phyloP scores from a whole-genome alignment of 1,140 invertebrate genomes.

The Limonius californicus region DNA sequence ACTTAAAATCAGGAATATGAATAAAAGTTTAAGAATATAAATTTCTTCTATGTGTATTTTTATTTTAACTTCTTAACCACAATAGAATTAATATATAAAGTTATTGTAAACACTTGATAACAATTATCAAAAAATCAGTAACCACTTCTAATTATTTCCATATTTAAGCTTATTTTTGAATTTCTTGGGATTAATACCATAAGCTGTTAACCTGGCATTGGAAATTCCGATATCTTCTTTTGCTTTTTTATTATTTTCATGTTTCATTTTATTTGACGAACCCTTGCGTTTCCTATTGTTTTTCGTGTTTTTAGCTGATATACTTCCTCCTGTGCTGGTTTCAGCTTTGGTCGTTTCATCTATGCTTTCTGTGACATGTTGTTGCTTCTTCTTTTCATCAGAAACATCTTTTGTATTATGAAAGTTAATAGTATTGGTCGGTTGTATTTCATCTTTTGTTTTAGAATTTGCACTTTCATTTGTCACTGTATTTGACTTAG shows the following conservation, averaged over 20 bases:
- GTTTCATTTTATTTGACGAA: slow-evolving; percentile 32
- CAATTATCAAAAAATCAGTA: too few relatives aligned
- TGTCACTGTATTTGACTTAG: background rate
- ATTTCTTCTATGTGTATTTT: too few relatives aligned
- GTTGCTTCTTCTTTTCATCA: slow-evolving; percentile 31
- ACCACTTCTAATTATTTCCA: slow-evolving; percentile 27
- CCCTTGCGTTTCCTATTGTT: slow-evolving; percentile 21
- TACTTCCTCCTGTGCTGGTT: background rate
- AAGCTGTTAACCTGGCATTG: slow-evolving; percentile 78
- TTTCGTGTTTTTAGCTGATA: slow-evolving; percentile 22
- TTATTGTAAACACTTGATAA: too few relatives aligned
- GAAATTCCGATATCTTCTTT: slow-evolving; percentile 50
- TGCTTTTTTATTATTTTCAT: slow-evolving; percentile 13
- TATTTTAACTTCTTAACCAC: too few relatives aligned
- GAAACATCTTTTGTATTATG: slow-evolving; percentile 16
- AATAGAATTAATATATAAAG: too few relatives aligned
- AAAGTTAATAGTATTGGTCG: slow-evolving; percentile 25
- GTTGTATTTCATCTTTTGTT: slow-evolving; percentile 26
- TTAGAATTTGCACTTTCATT: slow-evolving; percentile 22
- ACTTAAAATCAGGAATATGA: too few relatives aligned
- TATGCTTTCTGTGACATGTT: slow-evolving; percentile 12
- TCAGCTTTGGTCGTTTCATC: slow-evolving; percentile 26
- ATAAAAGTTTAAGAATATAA: too few relatives aligned
- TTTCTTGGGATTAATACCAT: slow-evolving; percentile 90
- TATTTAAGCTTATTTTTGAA: slow-evolving; percentile 68